Evolutionary conservation across 2,888 invertebrate species (phyloP), one percentile per base, ranked within the genome.

Genomic region (Ophion obscuratus): DNA sequence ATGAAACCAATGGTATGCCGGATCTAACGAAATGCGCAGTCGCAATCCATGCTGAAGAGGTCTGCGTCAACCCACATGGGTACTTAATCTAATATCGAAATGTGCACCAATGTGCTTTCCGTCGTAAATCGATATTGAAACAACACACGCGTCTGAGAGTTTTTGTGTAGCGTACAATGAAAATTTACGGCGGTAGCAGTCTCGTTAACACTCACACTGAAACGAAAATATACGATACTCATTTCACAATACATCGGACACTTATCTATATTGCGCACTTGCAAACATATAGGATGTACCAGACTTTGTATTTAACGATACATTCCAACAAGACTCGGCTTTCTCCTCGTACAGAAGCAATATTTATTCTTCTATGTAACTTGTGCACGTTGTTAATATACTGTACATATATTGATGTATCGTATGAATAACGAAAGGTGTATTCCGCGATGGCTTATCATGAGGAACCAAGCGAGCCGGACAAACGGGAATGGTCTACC

Each of bases 401-500:
- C 27, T n/a, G 64, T 68, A 62, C 40, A 68, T 53, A 47, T 68
- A 61, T 71, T 36, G 44, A 78, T 73, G n/a, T 31, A 27, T 40
- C 17, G 71, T 10, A 24, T 11, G 62, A 40, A 73, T 67, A 67
- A 59, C 57, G 73, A 61, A 17, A 44, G 66, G 71, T 70, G 31
- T 62, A 64, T 61, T 68, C 31, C 47, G 11, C 64, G 27, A 75
- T 62, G 77, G 71, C 66, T 80, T 79, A 79, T 83, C 76, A 44
- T n/a, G 57, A 77, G 73, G 86, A 57, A 84, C 70, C 80, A 44
- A 78, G 80, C 70, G 66, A 67, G 79, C 68, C 74, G 82, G 76
- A 71, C 64, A 83, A 79, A 83, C 68, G 66, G 31, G 74, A 62
- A 74, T 57, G 62, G 78, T 59, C 88, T 90, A 91, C 53, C 90